Evolutionary conservation across 2,888 invertebrate species (phyloP).

Genomic region (Trichopria drosophilae): DNA sequence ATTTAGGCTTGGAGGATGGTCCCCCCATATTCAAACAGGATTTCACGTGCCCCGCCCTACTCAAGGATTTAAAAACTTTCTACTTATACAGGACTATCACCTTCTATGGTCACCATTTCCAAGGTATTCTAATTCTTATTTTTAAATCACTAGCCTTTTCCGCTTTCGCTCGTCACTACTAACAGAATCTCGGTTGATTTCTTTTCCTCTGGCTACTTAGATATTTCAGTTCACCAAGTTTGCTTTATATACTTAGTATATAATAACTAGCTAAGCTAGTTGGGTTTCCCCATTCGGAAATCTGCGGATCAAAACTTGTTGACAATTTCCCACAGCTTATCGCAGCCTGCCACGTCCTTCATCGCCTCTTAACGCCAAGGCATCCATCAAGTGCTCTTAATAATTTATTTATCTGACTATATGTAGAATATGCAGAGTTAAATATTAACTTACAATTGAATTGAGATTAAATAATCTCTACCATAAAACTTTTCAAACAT

Average conservation of each 20-base stretch:
- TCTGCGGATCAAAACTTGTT: conserved; percentile 15
- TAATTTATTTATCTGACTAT: too few species aligned
- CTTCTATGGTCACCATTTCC: conserved; percentile 7
- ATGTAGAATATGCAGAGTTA: too few species aligned
- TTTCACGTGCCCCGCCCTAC: conserved; percentile 28
- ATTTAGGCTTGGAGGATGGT: conserved; percentile 60
- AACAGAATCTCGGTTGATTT: conserved; percentile 15
- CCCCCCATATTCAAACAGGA: conserved; percentile 24
- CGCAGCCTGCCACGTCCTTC: conserved; percentile 17
- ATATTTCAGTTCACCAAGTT: conserved; percentile 22
- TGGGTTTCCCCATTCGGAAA: conserved; percentile 24
- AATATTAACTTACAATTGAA: too few species aligned
- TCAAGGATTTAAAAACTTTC: conserved; percentile 3
- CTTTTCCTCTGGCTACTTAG: conserved; percentile 20
- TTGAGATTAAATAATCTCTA: too few species aligned
- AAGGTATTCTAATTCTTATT: background rate
- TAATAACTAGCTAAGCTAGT: background rate
- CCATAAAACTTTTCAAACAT: too few species aligned
- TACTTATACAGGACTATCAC: conserved; percentile 16
- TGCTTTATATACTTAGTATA: background rate
- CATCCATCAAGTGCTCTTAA: conserved; percentile 16
- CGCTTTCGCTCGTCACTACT: conserved; percentile 21
- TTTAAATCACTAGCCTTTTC: conserved; percentile 3
- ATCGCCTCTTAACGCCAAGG: conserved; percentile 18
- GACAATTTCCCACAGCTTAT: conserved; percentile 14